Evolutionary conservation across 2,888 invertebrate genomes (phyloP).

Genomic region (Aphrophora alni): DNA sequence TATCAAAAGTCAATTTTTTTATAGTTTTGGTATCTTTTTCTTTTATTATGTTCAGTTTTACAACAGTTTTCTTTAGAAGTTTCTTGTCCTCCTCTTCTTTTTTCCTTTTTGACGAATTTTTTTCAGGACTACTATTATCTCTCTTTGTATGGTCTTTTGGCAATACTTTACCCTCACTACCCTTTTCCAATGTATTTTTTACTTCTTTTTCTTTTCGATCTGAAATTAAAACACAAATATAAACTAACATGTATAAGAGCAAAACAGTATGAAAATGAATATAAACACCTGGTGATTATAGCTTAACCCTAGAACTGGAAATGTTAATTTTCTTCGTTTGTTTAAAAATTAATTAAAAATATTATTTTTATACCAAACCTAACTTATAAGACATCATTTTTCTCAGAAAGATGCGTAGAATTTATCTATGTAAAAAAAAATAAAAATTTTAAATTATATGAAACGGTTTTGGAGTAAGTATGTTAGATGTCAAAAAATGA

Average conservation of each 20-base stretch:
- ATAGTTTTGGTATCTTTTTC: conserved; percentile 21
- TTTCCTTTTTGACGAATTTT: conserved; percentile 55
- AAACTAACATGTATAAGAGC: not conserved
- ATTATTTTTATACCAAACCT: no score
- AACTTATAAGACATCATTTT: no score
- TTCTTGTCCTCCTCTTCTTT: conserved; percentile 54
- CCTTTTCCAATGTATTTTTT: conserved; percentile 31
- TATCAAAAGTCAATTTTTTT: not conserved
- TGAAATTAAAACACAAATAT: conserved; percentile 20
- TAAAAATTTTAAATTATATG: no score
- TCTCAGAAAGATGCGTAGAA: no score
- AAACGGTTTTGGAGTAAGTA: no score
- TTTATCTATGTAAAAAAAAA: no score
- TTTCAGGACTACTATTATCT: conserved; percentile 44
- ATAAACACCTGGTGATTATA: no score
- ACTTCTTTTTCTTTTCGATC: conserved; percentile 49
- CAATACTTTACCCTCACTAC: not conserved
- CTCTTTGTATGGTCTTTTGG: conserved; percentile 36
- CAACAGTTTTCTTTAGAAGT: conserved; percentile 9
- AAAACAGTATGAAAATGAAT: not conserved
- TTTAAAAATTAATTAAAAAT: no score
- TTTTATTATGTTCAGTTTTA: conserved; percentile 17
- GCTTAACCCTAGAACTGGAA: no score
- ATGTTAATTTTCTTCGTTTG: no score
- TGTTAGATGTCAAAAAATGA: no score